Base-by-base conservation (phyloP, 2,888 invertebrate species). In the Meandrusa payeni region DNA sequence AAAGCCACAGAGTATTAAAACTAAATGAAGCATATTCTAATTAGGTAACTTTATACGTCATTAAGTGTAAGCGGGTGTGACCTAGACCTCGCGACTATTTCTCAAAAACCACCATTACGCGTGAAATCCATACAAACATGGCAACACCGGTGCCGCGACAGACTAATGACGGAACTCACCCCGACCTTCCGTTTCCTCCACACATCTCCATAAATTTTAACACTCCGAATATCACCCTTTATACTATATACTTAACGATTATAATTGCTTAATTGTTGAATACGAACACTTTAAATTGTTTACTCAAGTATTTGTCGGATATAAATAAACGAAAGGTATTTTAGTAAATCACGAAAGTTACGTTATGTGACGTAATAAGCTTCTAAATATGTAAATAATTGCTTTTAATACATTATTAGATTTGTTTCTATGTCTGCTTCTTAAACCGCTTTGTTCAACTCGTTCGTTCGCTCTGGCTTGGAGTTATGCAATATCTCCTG, bases 111-210 rank as follows among this genome's bases (percentile, higher is more conserved):
- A 52, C 58, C 56, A 52, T 55, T 55, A 54, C 52, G 47, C 33
- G 48, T 51, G 48, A 52, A 58, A 54, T 51, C 37, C 52, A 57
- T 51, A 58, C 57, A 63, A 64, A 59, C 59, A 53, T 46, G 15
- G 41, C 48, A 41, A 57, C 52, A 54, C 53, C 50, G 53, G 39
- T 47, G 44, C 17, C 36, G 47, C 46, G 48, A 50, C 46, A 56
- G 46, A 55, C 58, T 64, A 61, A 69, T 64, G 65, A 61, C 68
- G 67, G 70, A 68, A 54, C 52, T 69, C 58, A 73, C 69, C 73
- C 54, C 56, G 54, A 68, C 69, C 72, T 74, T 72, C 70, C 70
- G 69, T 47, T 73, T 74, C 72, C 69, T 62, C 39, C 28, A 24
- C 19, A 41, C 22, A 7, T 33, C 11, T 33, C 9, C 23, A 4